phyloP scores from a whole-genome alignment of 2,888 invertebrate species.

The Toxonevra muliebris region DNA sequence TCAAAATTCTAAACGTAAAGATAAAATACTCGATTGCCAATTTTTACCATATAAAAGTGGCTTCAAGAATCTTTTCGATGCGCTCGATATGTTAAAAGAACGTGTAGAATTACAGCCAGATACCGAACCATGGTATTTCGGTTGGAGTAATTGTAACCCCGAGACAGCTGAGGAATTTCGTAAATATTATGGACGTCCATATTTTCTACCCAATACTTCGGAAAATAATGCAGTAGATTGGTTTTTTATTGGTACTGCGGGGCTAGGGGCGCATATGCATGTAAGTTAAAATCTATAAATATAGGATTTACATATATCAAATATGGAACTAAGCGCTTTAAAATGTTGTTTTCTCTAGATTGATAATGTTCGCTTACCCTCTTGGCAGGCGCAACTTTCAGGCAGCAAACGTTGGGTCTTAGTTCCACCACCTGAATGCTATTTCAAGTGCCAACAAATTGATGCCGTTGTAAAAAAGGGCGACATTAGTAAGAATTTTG shows the following conservation, averaged over 20 bases:
- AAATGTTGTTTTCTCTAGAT: slow-evolving; percentile 78
- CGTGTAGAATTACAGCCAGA: slow-evolving; percentile 69
- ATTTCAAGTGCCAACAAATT: slow-evolving; percentile 72
- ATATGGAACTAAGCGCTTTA: background rate
- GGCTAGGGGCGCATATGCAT: slow-evolving; percentile 95
- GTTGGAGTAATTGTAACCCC: slow-evolving; percentile 94
- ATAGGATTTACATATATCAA: background rate
- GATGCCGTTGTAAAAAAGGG: slow-evolving; percentile 80
- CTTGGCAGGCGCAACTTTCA: slow-evolving; percentile 96
- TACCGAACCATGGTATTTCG: slow-evolving; percentile 71
- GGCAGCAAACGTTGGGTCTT: slow-evolving; percentile 90
- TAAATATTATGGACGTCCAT: slow-evolving; percentile 82
- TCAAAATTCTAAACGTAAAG: slow-evolving; percentile 68
- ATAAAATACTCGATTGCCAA: slow-evolving; percentile 77
- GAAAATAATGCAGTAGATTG: slow-evolving; percentile 93
- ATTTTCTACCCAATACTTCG: slow-evolving; percentile 86
- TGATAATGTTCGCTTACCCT: slow-evolving; percentile 91
- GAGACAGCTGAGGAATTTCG: slow-evolving; percentile 80
- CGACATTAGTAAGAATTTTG: slow-evolving; percentile 80
- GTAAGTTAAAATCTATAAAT: slow-evolving; percentile 66
- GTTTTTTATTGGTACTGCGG: slow-evolving; percentile 97
- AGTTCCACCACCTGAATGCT: slow-evolving; percentile 93
- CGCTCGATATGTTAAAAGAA: slow-evolving; percentile 79
- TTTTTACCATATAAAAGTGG: slow-evolving; percentile 95
- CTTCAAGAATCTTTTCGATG: slow-evolving; percentile 79